Base-by-base conservation (phyloP, 2,113 vertebrate species). In the Melanotaenia duboulayi region DNA sequence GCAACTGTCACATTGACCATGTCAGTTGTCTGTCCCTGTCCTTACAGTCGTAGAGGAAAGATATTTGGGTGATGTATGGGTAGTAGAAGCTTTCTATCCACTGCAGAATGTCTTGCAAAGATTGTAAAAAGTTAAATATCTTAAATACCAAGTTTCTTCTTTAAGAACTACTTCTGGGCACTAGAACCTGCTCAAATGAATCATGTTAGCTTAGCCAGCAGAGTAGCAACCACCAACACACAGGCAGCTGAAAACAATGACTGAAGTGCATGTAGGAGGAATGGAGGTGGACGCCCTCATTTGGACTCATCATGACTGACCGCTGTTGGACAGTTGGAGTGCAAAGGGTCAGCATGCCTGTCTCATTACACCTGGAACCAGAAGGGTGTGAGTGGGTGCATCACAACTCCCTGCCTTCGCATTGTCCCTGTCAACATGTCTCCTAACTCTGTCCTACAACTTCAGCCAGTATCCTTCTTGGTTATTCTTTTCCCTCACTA, bases 361-460 rank as follows among this genome's bases (percentile, higher is more conserved):
- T 85, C 83, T 90, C 83, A 87, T 92, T 89, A 92, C 73, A 49
- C 59, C 55, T 70, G 81, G 55, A 74, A 76, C 44, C 13, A 70
- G 66, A 75, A 60, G 25, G 57, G 48, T 20, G 74, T 77, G 71
- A 68, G 48, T 66, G 78, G 74, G 66, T 65, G 74, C 79, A 78
- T 81, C 71, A 56, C 56, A 51, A 73, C 48, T 80, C 66, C 46
- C 70, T 71, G 73, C 75, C 74, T 79, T 35, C 32, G 1, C 50
- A 19, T 70, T 78, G 76, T 78, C 57, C 66, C 70, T 85, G 81
- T 81, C 80, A 78, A 9, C 32, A 35, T 35, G 32, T 35, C 32
- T 35, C 32, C 32, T 35, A 35, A 6, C 32, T 35, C 32, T 28
- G 28, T 28, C 28, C 28, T 35, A 35, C 32, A 35, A 35, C 32